Evolutionary conservation across 2,888 invertebrate genomes (phyloP), one percentile per base, ranked within the genome.

Genomic region (Peribatodes rhomboidaria): DNA sequence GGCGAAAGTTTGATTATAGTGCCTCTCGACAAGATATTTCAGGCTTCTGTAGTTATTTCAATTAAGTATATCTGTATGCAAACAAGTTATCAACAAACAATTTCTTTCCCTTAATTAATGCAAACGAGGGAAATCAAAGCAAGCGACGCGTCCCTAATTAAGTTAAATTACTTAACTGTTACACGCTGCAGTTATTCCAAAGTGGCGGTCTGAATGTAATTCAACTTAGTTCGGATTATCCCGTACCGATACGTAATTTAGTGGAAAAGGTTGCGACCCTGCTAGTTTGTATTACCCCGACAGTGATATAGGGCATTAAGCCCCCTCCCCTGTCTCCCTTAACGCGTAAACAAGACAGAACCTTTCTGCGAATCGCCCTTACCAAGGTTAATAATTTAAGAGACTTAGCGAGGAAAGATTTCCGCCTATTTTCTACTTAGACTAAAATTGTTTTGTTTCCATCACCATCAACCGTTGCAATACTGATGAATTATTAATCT

Each of bases 231-330:
- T 83, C 72, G 85, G 90, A 89, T 91, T 89, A 92, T 90, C 89
- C 89, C 87, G 82, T 87, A 87, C 89, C 90, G 87, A 92, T 93
- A 92, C 87, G 89, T 89, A 93, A 93, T 93, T 92, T 89, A 91
- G 88, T 90, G 90, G 91, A 91, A 92, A 92, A 92, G 92, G 92
- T 91, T 90, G 87, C 84, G 89, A 89, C 88, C 92, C 90, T 81
- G 87, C 89, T 88, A 92, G 90, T 92, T 92, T 90, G 90, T 89
- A 89, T 90, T 88, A 87, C 87, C 85, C 88, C 86, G 90, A 89
- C 91, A 91, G 90, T 93, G 92, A 93, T 92, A 92, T 90, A 92
- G 92, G 90, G 88, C 88, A 92, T 92, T 92, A 92, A 92, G 91
- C 89, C 89, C 89, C 90, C 87, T 87, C 84, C 87, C 85, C 87